Percentiles rank a stretch among this genome's conserved stretches.
Conservation (phyloP, 2,113 vertebrate genomes). For the Camelus dromedarius region DNA sequence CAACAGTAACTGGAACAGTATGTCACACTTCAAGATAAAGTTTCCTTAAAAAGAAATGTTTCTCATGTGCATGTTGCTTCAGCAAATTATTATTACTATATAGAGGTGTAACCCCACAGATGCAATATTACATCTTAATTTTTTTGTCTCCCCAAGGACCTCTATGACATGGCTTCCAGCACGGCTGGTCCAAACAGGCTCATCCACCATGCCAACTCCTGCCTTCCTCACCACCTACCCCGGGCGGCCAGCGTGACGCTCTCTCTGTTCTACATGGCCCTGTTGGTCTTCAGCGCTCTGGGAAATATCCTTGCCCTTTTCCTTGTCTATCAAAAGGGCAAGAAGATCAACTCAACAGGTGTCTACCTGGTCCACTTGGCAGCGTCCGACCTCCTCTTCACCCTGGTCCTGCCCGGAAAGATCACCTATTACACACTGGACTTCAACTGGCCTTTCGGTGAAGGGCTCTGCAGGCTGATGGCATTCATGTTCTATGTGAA, state of each 20-base stretch:
- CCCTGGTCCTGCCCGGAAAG: constrained; percentile 89
- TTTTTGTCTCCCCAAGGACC: constrained; percentile 20
- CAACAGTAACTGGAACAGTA: no score
- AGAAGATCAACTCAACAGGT: constrained; percentile 91
- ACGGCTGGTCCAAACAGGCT: not conserved
- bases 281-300: constrained; percentile 88
- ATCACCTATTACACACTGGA: constrained; percentile 90
- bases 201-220: constrained; percentile 83
- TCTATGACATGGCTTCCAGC: not conserved
- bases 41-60: not conserved
- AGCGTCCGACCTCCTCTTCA: constrained; percentile 91
- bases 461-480: constrained; percentile 88
- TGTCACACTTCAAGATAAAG: not conserved
- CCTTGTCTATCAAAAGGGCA: constrained; percentile 87
- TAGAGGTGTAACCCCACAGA: not conserved
- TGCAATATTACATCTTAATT: not conserved
- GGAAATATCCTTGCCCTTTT: constrained; percentile 91
- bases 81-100: not conserved
- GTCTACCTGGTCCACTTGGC: constrained; percentile 92
- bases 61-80: not conserved
- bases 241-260: constrained; percentile 85
- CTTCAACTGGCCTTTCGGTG: constrained; percentile 92
- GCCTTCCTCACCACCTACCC: constrained; percentile 87
- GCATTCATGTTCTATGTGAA: constrained; percentile 91
- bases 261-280: constrained; percentile 87